phyloP scores from a whole-genome alignment of 2,113 vertebrate genomes.

The Chamaea fasciata region DNA sequence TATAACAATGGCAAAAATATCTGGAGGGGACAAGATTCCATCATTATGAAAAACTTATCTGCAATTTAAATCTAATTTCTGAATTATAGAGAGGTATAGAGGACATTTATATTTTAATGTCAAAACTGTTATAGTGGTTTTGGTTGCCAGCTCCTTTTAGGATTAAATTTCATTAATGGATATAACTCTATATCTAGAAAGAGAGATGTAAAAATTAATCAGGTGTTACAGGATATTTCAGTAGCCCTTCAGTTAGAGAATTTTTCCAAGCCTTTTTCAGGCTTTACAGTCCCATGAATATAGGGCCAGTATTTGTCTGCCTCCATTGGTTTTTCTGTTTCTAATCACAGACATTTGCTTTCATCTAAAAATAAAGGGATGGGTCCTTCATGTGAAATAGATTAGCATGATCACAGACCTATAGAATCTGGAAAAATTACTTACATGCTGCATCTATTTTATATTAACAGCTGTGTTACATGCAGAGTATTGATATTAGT shows the following conservation, averaged over 20 bases:
- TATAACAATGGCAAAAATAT: not conserved
- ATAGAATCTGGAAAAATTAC: not conserved
- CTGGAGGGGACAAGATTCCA: not conserved
- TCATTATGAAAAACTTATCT: not conserved
- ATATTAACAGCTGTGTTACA: not conserved
- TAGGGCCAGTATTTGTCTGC: not conserved
- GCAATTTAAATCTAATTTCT: not conserved
- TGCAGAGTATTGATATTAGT: not conserved
- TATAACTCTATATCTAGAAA: not conserved
- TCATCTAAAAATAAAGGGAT: not conserved
- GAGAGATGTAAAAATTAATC: not conserved
- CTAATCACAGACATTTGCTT: slow-evolving; percentile 15
- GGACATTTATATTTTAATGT: not conserved
- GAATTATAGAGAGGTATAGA: not conserved
- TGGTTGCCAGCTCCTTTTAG: not conserved
- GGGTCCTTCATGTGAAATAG: not conserved
- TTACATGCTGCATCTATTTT: not conserved
- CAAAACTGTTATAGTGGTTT: not conserved
- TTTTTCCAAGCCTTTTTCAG: not conserved
- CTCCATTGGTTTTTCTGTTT: not conserved
- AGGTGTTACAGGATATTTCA: not conserved
- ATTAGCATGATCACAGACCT: not conserved
- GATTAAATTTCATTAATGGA: not conserved
- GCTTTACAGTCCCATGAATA: not conserved
- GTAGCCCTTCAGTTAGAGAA: not conserved